Evolutionary conservation across 1,140 invertebrate species (phyloP).

Genomic region (Neodiprion lecontei): DNA sequence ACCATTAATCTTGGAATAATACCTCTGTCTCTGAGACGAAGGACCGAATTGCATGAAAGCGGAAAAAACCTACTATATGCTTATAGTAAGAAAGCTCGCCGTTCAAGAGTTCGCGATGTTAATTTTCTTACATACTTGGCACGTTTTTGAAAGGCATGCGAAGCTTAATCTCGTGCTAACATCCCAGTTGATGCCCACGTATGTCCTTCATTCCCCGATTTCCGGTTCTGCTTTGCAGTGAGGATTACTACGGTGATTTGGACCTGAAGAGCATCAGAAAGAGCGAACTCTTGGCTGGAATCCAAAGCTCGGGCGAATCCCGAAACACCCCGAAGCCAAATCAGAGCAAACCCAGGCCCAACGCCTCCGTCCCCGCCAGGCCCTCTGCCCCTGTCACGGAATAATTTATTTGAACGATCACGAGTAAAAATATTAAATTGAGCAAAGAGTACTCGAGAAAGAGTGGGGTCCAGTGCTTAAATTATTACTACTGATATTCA

Average conservation of each 20-base stretch:
- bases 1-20: too few species aligned
- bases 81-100: too few species aligned
- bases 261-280: slow-evolving; percentile 93
- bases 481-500: neutral
- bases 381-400: slow-evolving; percentile 39
- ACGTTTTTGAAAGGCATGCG: too few species aligned
- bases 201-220: slow-evolving; percentile 39
- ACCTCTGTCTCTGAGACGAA: too few species aligned
- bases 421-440: neutral
- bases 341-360: slow-evolving; percentile 62
- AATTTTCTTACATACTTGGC: too few species aligned
- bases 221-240: slow-evolving; percentile 71
- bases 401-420: slow-evolving; percentile 33
- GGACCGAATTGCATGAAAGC: too few species aligned
- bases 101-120: too few species aligned
- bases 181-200: slow-evolving; percentile 22
- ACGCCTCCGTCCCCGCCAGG: slow-evolving; percentile 60
- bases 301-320: slow-evolving; percentile 68
- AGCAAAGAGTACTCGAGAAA: neutral
- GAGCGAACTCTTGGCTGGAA: slow-evolving; percentile 84
- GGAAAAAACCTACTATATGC: too few species aligned
- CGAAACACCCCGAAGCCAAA: slow-evolving; percentile 55
- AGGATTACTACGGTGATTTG: slow-evolving; percentile 95
- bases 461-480: too few species aligned
- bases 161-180: too few species aligned